phyloP scores from a whole-genome alignment of 2,888 invertebrate genomes.

The Anaspis maculata region DNA sequence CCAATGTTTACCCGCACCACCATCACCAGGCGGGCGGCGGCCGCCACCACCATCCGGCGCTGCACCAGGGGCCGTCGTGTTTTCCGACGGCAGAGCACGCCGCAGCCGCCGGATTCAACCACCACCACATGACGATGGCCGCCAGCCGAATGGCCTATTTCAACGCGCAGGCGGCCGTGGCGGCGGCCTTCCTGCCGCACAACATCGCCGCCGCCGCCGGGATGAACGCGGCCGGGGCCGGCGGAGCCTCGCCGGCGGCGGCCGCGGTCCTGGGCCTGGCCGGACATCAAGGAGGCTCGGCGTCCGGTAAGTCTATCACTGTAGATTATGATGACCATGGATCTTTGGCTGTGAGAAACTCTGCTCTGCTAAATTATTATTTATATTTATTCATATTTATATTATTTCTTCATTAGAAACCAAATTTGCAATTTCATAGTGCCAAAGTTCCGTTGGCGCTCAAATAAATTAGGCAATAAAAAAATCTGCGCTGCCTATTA shows the following conservation, averaged over 20 bases:
- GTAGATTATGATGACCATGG: too few species aligned
- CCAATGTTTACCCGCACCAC: slow-evolving; percentile 45
- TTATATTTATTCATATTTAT: too few species aligned
- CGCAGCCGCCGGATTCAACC: slow-evolving; percentile 47
- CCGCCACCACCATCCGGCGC: slow-evolving; percentile 44
- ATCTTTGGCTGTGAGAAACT: too few species aligned
- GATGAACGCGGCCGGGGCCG: slow-evolving; percentile 32
- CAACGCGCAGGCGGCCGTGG: slow-evolving; percentile 87
- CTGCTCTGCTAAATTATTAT: too few species aligned
- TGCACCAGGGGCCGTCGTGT: slow-evolving; percentile 49
- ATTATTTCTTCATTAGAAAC: too few species aligned
- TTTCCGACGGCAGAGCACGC: slow-evolving; percentile 47
- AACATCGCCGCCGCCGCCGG: slow-evolving; percentile 46
- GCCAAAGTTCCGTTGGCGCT: too few species aligned
- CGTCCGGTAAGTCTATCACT: slow-evolving; percentile 40
- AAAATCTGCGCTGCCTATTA: too few species aligned
- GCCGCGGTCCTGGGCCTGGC: slow-evolving; percentile 40
- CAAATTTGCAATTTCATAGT: too few species aligned
- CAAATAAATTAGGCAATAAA: too few species aligned
- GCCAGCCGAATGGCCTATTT: slow-evolving; percentile 81
- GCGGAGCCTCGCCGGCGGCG: slow-evolving; percentile 35
- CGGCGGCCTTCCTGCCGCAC: slow-evolving; percentile 76
- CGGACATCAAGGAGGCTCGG: slow-evolving; percentile 35
- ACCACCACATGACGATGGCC: slow-evolving; percentile 61
- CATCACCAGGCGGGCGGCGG: slow-evolving; percentile 38